Percentiles rank a stretch among this genome's conserved stretches.
phyloP scores from a whole-genome alignment of 2,888 invertebrate species.

The Nemotelus nigrinus region DNA sequence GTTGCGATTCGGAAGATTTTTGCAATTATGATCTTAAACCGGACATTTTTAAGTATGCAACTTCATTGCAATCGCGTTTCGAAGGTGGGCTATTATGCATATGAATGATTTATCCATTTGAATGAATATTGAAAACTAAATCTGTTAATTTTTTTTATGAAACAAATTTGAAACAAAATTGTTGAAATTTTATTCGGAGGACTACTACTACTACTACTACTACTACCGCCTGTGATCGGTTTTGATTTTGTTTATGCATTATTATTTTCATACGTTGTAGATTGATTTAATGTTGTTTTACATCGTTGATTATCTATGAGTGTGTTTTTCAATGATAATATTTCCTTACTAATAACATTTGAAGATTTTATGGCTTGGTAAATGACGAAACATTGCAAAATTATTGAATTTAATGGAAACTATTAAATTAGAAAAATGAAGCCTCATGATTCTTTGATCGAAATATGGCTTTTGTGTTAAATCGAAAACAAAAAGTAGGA shows the following conservation, averaged over 20 bases:
- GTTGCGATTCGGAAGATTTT: slow-evolving; percentile 62
- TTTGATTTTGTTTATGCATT: neutral
- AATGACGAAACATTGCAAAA: slow-evolving; percentile 24
- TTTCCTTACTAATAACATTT: slow-evolving; percentile 29
- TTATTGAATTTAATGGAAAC: neutral
- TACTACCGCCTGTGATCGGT: too few relatives aligned
- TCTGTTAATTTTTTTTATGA: slow-evolving; percentile 39
- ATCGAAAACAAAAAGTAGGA: too few relatives aligned
- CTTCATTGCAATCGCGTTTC: slow-evolving; percentile 53
- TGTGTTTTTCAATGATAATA: slow-evolving; percentile 18
- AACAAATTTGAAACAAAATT: slow-evolving; percentile 45
- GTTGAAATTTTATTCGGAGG: neutral
- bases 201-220: too few relatives aligned
- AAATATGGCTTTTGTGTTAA: too few relatives aligned
- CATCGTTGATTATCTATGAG: slow-evolving; percentile 11
- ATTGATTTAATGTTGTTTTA: slow-evolving; percentile 17
- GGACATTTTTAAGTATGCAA: slow-evolving; percentile 58
- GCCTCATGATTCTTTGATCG: too few relatives aligned
- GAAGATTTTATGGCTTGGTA: neutral
- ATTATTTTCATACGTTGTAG: neutral
- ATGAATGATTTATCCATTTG: slow-evolving; percentile 40
- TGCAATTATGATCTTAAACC: slow-evolving; percentile 66
- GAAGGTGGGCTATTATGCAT: slow-evolving; percentile 53
- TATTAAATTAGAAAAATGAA: neutral
- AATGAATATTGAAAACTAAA: slow-evolving; percentile 47